Base-by-base conservation (phyloP, 2,888 invertebrate species). In the Heliconius aoede region DNA sequence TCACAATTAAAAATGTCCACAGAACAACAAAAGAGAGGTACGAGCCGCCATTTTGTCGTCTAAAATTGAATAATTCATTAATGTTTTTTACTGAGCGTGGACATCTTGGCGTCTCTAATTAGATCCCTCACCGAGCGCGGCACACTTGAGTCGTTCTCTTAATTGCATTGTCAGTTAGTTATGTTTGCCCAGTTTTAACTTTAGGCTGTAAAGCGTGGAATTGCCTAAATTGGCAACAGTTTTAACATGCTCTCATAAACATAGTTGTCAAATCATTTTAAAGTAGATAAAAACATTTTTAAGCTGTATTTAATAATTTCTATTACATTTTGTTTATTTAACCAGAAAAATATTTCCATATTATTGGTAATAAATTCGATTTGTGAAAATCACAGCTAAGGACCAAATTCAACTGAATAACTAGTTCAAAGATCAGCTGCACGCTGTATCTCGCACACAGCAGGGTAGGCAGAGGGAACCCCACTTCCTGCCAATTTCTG, bases 51-150 rank as follows among this genome's bases (percentile, higher is more conserved):
- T 87, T 86, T 87, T 88, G 81, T 84, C 82, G 82, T 87, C 89
- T 86, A 86, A 86, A 85, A 89, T 87, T 91, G 91, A 92, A 92
- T 91, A 91, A 91, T 92, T 89, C 90, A 82, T 89, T 88, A 90
- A 92, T 91, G 90, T 90, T 92, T 92, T 90, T 86, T 84, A 83
- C 86, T 84, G 88, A 86, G 86, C 86, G 86, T 85, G 85, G 87
- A 87, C 88, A 86, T 88, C 89, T 89, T 86, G 85, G 84, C 86
- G 85, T 87, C 86, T 86, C 87, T 90, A 90, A 91, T 91, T 90
- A 91, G 88, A 91, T 89, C 85, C 84, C 81, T 82, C 82, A 82
- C 86, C 86, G 86, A 88, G 87, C 87, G 81, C 81, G 85, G 84
- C 85, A 86, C 85, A 84, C 82, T 85, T 82, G 84, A 82, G 85